Evolutionary conservation across 2,888 invertebrate genomes (phyloP), one percentile per base, ranked within the genome.

Genomic region (Norana najaformis): DNA sequence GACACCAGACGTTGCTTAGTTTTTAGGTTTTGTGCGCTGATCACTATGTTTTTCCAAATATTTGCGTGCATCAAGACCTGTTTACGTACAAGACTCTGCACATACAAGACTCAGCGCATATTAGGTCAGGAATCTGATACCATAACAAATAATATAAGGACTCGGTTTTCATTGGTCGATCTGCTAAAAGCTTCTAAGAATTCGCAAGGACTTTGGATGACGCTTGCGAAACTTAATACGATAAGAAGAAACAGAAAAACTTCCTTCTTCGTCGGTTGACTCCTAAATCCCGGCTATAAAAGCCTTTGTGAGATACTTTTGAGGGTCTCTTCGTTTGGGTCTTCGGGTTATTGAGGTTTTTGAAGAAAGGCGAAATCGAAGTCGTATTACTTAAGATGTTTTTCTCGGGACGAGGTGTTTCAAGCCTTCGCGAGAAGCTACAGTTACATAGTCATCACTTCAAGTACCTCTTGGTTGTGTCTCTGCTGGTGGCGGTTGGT

Each of bases 231-330:
- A n/a, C 69, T 69, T 69, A 8, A n/a, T 8, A 69, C 69, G n/a
- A 69, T 8, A 8, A n/a, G n/a, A 69, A 69, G 30, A n/a, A n/a
- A n/a, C 30, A n/a, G 30, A 69, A 30, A n/a, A 69, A n/a, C 47
- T 47, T 30, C n/a, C 69, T 69, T 69, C 69, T 69, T 69, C 69
- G n/a, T 69, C 69, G n/a, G 69, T 69, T 69, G n/a, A 69, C 69
- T 69, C 69, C 0, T n/a, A n/a, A 0, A 13, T 30, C n/a, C n/a
- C n/a, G n/a, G 69, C 69, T 69, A 69, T 69, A 30, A 69, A 69
- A 69, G n/a, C 69, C 1, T 69, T n/a, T 11, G 11, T n/a, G n/a
- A 1, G 69, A n/a, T 69, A n/a, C n/a, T 30, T n/a, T 11, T n/a
- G 16, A 69, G 30, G n/a, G 13, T 69, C 69, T n/a, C 69, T 69